A percentile compares a stretch with the other conserved stretches of the same genome.
Conservation (phyloP, 2,888 invertebrate species). For the Orthonychiurus folsomi region DNA sequence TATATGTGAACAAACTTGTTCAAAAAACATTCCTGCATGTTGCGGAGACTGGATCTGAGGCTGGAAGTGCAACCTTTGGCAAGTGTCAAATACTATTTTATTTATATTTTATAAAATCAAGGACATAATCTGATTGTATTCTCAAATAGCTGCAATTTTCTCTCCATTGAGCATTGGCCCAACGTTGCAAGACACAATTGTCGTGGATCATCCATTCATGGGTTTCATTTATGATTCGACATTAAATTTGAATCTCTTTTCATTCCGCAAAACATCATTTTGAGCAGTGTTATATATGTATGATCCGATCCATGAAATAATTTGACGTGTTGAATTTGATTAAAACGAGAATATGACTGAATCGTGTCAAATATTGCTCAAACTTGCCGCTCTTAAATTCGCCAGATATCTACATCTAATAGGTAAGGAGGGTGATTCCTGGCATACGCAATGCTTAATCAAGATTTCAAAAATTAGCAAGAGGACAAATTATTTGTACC, state of each 20-base stretch:
- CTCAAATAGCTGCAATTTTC: conserved; percentile 27
- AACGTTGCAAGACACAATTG: conserved; percentile 42
- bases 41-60: conserved; percentile 77
- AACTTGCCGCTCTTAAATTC: no score
- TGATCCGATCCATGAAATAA: no score
- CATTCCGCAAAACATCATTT: conserved; percentile 39
- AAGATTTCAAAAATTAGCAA: no score
- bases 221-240: conserved; percentile 56
- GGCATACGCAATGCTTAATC: no score
- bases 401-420: no score
- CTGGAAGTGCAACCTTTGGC: conserved; percentile 69
- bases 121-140: background rate
- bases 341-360: no score
- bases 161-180: conserved; percentile 34
- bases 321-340: no score
- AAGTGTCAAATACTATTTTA: conserved; percentile 43
- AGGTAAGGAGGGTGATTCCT: no score
- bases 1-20: conserved; percentile 60
- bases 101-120: background rate
- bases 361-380: no score
- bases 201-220: conserved; percentile 56
- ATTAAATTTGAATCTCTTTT: conserved; percentile 54
- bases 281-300: no score
- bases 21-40: conserved; percentile 79
- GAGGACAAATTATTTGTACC: no score